Evolutionary conservation across 1,140 invertebrate genomes (phyloP), one percentile per base, ranked within the genome.

Genomic region (Drosophila nigromelanica): DNA sequence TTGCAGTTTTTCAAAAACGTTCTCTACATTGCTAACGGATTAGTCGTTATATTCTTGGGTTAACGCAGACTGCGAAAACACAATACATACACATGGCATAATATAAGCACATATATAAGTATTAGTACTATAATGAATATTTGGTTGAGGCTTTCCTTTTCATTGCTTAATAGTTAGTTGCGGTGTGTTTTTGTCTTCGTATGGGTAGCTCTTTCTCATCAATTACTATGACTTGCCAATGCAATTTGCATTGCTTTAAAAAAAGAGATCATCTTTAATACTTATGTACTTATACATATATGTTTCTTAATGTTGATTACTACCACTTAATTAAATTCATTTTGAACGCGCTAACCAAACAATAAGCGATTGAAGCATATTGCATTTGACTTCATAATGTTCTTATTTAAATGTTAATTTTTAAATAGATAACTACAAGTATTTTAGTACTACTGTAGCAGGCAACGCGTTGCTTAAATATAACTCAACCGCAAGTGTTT

Each of bases 401-500:
- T 63, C 18, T 15, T 63, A 61, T 63, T 69, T 77, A 61, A 60
- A 58, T 63, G 27, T 74, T 66, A 47, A 78, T 51, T 58, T 73
- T 76, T 70, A 75, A 72, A 59, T 81, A 78, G 55, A 67, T 80
- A 66, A 54, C 74, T 87, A 85, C 78, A 69, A 56, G 45, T 79
- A 73, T 50, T 47, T 77, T 54, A 55, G 51, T 54, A 69, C 69
- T 70, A 72, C 68, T 73, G 79, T 73, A 69, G 75, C 82, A 89
- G 83, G 83, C 83, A 80, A 80, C 70, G 63, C 55, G 61, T 89
- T 83, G 76, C 70, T 89, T 89, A 77, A 89, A 74, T 83, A 50
- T 89, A 79, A 72, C 67, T 80, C 64, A 89, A 89, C 79, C 79
- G 67, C 76, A 58, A 69, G 60, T 79, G 63, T 59, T 30, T 67